Evolutionary conservation across 1,140 invertebrate species (phyloP).

Genomic region (Macrocentrus cingulum): DNA sequence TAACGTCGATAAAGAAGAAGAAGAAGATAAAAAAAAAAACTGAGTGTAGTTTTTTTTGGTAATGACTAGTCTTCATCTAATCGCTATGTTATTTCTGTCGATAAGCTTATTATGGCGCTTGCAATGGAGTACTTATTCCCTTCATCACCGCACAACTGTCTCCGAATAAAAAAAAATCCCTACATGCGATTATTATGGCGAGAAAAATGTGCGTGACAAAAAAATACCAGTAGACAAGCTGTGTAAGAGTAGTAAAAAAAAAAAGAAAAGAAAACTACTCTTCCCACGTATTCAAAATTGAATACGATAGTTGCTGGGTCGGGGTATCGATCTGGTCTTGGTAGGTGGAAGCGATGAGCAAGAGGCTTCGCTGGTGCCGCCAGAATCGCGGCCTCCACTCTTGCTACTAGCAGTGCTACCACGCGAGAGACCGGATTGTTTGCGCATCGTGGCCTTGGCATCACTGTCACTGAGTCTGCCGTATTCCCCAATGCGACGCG

Average conservation of each 20-base stretch:
- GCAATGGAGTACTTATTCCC: conserved; percentile 17
- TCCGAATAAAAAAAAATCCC: no score
- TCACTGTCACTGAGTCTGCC: conserved; percentile 63
- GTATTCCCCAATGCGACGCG: conserved; percentile 62
- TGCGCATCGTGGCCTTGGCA: conserved; percentile 47
- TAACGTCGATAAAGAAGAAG: neutral
- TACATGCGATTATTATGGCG: conserved; percentile 28
- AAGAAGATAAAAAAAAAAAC: neutral
- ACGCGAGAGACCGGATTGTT: conserved; percentile 45
- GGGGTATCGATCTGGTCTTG: conserved; percentile 61
- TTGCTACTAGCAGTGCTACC: conserved; percentile 57
- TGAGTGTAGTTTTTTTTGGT: conserved; percentile 46
- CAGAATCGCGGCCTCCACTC: conserved; percentile 59
- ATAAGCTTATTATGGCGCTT: conserved; percentile 40
- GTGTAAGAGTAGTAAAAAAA: no score
- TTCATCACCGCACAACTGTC: no score
- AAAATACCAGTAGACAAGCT: no score
- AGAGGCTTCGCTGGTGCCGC: conserved; percentile 61
- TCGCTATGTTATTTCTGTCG: conserved; percentile 32
- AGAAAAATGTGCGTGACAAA: no score
- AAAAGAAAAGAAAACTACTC: no score
- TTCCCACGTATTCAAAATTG: conserved; percentile 60
- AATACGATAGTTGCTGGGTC: conserved; percentile 69
- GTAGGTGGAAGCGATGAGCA: conserved; percentile 63
- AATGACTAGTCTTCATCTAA: conserved; percentile 57